phyloP scores from a whole-genome alignment of 2,113 vertebrate genomes.

The Rhabdornis inornatus region DNA sequence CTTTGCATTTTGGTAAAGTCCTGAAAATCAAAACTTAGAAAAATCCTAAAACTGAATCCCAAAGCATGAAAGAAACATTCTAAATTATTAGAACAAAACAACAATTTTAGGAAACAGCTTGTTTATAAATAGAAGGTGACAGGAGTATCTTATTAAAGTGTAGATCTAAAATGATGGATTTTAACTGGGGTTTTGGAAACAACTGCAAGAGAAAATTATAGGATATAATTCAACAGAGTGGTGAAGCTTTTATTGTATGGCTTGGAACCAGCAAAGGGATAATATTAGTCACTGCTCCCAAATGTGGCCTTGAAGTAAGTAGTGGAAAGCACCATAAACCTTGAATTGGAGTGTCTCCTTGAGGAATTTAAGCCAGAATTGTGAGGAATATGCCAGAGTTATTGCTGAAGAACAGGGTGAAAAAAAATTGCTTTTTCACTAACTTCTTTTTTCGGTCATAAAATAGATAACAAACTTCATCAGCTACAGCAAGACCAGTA shows the following conservation, averaged over 20 bases:
- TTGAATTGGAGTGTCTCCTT: neutral
- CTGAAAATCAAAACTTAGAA: neutral
- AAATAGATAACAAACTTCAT: neutral
- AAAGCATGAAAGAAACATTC: neutral
- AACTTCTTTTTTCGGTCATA: neutral
- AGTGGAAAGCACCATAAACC: neutral
- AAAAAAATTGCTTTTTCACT: neutral
- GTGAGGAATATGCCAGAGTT: neutral
- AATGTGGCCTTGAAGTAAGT: neutral
- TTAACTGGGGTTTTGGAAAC: neutral
- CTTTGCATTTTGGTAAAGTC: neutral
- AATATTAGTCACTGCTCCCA: neutral
- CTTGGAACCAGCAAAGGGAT: neutral
- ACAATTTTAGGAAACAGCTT: neutral
- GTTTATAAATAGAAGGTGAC: neutral
- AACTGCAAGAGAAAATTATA: neutral
- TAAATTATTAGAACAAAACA: neutral
- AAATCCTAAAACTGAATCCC: neutral
- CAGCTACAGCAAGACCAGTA: neutral
- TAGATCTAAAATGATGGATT: neutral
- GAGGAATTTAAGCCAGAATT: neutral
- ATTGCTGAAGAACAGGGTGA: neutral
- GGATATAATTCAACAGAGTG: neutral
- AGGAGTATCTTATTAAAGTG: neutral
- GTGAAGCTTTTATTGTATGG: neutral